A percentile compares a stretch with the other conserved stretches of the same genome.
These are phyloP conservation scores for Eulemur rufifrons DNA, from an alignment of 2,113 vertebrate genomes.

Conservation along the genomic window DNA sequence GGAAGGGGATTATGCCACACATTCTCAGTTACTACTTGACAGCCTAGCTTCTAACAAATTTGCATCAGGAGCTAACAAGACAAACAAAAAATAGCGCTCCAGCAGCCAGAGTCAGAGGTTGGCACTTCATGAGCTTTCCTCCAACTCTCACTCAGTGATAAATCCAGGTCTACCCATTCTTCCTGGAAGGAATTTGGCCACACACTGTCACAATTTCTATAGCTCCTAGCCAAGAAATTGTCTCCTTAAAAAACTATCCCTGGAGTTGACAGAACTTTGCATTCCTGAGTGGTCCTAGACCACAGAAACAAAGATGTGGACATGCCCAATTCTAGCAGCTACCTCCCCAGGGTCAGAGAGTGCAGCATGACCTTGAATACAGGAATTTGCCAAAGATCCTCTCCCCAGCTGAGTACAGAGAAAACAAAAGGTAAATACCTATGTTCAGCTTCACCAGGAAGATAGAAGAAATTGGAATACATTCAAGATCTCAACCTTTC, in stretches of 20 bases:
- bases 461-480: background rate
- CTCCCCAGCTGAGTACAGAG: background rate
- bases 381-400: background rate
- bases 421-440: background rate
- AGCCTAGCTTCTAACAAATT: background rate
- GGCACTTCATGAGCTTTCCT: background rate
- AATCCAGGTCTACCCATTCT: background rate
- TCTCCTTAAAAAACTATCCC: background rate
- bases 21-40: background rate
- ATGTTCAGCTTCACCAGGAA: background rate
- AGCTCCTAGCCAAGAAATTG: background rate
- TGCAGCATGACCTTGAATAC: background rate
- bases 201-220: background rate
- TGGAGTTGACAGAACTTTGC: background rate
- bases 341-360: background rate
- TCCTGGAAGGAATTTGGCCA: background rate
- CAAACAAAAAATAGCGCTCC: background rate
- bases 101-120: background rate
- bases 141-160: background rate
- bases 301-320: background rate
- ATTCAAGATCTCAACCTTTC: background rate
- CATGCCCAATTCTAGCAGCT: background rate
- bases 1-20: background rate
- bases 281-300: background rate
- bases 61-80: background rate